phyloP scores from a whole-genome alignment of 2,113 vertebrate species.

The Tetrao urogallus region DNA sequence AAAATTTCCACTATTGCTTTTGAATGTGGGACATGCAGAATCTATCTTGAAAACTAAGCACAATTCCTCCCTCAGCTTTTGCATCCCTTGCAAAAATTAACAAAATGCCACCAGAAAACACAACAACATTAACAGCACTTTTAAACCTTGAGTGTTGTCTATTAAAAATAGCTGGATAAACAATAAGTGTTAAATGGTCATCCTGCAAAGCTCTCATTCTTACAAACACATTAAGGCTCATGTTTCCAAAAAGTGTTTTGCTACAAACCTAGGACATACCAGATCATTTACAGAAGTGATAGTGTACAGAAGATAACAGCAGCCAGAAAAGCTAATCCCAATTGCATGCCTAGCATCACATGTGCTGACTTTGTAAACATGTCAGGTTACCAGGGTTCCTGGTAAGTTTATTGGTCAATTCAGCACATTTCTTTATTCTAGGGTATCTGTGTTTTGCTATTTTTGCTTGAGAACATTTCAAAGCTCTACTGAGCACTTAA shows the following conservation, averaged over 20 bases:
- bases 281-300: neutral
- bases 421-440: neutral
- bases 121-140: neutral
- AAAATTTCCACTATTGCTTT: neutral
- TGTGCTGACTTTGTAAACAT: neutral
- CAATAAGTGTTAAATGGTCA: neutral
- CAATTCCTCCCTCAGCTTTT: neutral
- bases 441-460: neutral
- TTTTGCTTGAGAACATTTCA: neutral
- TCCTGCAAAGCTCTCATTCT: neutral
- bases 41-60: neutral
- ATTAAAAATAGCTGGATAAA: neutral
- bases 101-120: neutral
- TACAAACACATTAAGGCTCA: neutral
- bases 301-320: neutral
- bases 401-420: neutral
- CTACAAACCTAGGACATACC: neutral
- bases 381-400: neutral
- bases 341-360: fast-evolving
- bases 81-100: neutral
- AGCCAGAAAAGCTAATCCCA: neutral
- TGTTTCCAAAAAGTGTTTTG: neutral
- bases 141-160: neutral
- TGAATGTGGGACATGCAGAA: neutral
- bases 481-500: neutral